Evolutionary conservation across 2,113 vertebrate species (phyloP).

Genomic region (Vulpes vulpes): DNA sequence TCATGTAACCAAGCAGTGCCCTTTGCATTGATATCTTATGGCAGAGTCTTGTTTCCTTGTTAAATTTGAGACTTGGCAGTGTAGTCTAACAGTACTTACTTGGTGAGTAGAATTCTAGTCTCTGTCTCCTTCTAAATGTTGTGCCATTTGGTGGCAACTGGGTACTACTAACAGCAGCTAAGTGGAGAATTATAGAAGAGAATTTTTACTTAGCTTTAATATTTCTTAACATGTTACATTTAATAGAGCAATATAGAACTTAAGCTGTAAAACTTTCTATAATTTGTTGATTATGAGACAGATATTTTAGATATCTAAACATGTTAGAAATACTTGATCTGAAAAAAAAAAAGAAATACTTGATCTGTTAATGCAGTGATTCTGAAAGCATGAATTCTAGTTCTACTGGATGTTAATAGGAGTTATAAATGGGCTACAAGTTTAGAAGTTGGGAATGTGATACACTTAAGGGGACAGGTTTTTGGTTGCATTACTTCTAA

Average conservation of each 20-base stretch:
- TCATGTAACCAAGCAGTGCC: neutral
- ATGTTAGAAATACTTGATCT: neutral
- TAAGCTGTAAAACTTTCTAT: neutral
- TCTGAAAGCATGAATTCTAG: neutral
- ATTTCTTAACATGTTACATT: neutral
- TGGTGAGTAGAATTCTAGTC: neutral
- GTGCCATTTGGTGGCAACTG: neutral
- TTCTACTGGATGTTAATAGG: neutral
- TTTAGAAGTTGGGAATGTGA: neutral
- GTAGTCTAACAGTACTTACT: neutral
- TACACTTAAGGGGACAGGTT: constrained; percentile 1
- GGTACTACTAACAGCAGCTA: neutral
- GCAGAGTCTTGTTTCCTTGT: neutral
- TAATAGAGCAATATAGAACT: neutral
- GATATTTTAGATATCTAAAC: neutral
- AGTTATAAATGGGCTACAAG: neutral
- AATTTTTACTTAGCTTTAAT: neutral
- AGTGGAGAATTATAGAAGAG: neutral
- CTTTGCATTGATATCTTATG: neutral
- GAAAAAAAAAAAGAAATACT: neutral
- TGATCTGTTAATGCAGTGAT: neutral
- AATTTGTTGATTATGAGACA: neutral
- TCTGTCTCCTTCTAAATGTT: neutral
- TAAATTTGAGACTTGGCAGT: neutral
- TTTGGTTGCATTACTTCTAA: neutral